Evolutionary conservation across 2,888 invertebrate species (phyloP), one percentile per base, ranked within the genome.

Genomic region (Harmothoe impar): DNA sequence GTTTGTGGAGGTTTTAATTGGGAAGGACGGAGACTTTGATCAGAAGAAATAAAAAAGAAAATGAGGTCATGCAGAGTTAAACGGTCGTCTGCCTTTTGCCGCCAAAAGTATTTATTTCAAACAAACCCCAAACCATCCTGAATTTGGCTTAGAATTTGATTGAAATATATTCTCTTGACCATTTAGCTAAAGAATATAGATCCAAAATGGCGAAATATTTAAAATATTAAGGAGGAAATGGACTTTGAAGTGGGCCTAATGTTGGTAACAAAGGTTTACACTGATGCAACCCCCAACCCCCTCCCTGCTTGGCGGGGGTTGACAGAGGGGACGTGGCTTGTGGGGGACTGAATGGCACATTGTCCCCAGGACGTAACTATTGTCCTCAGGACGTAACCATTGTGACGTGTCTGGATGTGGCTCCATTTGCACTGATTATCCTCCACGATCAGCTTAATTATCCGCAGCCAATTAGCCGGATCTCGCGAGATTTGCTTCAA

Each of bases 351-450:
- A 72, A 72, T 72, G 29, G 25, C 12, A 25, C 31, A 72, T 72
- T 72, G 72, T 72, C 15, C 31, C 3, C n/a, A 29, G 29, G 72
- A 72, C 72, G 72, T 72, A 72, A 72, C 72, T 25, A 72, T 72
- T 72, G 72, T 72, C 0, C 31, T 23, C 15, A 29, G 29, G 72
- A 72, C 72, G 72, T 72, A 72, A 72, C 29, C 72, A 72, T 72
- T 29, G 72, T 72, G 17, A 3, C 29, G 29, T 23, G 29, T 17
- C 29, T 72, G 72, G 10, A 43, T 43, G 72, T 72, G 31, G 72
- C 72, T 29, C 72, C 72, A 72, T 72, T 72, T 72, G 72, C n/a
- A 29, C 72, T 72, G 29, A 72, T 72, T 72, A 72, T 72, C 72
- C 72, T 3, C 72, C 29, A 72, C 72, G 29, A 72, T 72, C 29